Evolutionary conservation across 2,797 vertebrate species (phyloP), one percentile per base, ranked within the genome.

Genomic region (Sebastes alutus): DNA sequence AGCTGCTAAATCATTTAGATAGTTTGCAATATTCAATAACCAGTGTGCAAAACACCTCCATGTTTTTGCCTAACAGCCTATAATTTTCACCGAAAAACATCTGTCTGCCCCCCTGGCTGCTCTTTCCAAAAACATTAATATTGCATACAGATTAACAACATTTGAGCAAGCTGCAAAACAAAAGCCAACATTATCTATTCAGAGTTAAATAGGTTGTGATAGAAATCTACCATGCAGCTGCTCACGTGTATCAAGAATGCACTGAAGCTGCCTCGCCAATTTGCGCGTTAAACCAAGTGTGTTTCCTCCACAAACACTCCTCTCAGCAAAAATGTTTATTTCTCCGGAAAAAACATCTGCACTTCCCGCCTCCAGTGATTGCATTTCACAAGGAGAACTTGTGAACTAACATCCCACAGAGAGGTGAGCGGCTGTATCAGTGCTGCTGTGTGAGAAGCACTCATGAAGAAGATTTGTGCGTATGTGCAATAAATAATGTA

Each of bases 1-100:
- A 71, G 46, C 29, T 64, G 33, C 30, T 88, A 56, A 91, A 91
- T 86, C 82, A 83, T 88, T 78, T 20, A 71, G 4, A 75, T 14
- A 52, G 60, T 32, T 9, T 81, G 38, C 58, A 88, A 52, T 77
- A 85, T 83, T 87, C 46, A 87, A 33, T 56, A 66, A 63, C 60
- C 42, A 42, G 30, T 38, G 46, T 69, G 49, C 46, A 70, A 84
- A 73, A 75, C 60, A 13, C 49, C 46, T 62, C 35, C 6, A 27
- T 69, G 56, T 52, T 85, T 46, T 79, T 85, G 30, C 52, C 25
- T 20, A 16, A 23, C 8, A 32, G 59, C 13, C 38, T 56, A 20
- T 76, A 20, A 70, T 78, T 79, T 49, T 65, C 18, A 52, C 18
- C 14, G 27, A 78, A 59, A 73, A 58, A 38, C 30, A 65, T 20